Conservation (phyloP, 2,797 vertebrate genomes). For the Gymnoscopelus braueri region DNA sequence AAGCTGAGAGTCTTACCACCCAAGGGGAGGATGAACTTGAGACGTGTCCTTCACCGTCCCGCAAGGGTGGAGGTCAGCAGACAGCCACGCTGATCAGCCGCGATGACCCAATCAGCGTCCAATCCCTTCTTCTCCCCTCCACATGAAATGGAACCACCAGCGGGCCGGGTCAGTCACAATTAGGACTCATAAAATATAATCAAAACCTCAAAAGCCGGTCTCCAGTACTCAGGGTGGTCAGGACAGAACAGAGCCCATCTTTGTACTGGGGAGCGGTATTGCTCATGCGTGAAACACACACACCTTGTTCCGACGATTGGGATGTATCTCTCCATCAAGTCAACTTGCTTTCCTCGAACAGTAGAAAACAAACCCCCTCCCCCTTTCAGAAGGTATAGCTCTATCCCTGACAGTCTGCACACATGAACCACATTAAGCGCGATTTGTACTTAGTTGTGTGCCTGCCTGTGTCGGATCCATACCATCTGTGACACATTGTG, state of each 20-base stretch:
- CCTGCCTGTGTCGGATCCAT: too few species aligned
- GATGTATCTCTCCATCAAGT: slow-evolving; percentile 60
- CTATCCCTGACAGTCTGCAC: neutral
- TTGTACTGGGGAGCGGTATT: slow-evolving; percentile 63
- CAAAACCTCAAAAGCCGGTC: slow-evolving; percentile 75
- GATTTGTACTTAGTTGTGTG: too few species aligned
- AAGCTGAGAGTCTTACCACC: slow-evolving; percentile 83
- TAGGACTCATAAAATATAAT: slow-evolving; percentile 86
- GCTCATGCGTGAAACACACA: slow-evolving; percentile 73
- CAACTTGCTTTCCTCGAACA: slow-evolving; percentile 31
- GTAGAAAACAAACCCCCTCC: slow-evolving; percentile 31
- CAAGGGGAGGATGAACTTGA: slow-evolving; percentile 85
- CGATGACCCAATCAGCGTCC: slow-evolving; percentile 57
- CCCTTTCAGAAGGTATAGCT: slow-evolving; percentile 8
- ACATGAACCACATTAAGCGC: too few species aligned
- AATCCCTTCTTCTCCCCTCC: slow-evolving; percentile 50
- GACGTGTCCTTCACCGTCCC: slow-evolving; percentile 83
- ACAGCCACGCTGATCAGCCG: slow-evolving; percentile 64
- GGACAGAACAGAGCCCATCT: slow-evolving; percentile 74
- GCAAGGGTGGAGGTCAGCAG: slow-evolving; percentile 78
- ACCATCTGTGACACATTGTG: too few species aligned
- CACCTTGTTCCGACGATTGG: slow-evolving; percentile 72
- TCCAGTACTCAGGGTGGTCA: slow-evolving; percentile 68
- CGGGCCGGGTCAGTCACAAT: slow-evolving; percentile 78
- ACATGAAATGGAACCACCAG: slow-evolving; percentile 73